A percentile compares a stretch with the other conserved stretches of the same genome.
Conservation (phyloP, 2,797 vertebrate genomes). For the Kryptolebias ocellatus region DNA sequence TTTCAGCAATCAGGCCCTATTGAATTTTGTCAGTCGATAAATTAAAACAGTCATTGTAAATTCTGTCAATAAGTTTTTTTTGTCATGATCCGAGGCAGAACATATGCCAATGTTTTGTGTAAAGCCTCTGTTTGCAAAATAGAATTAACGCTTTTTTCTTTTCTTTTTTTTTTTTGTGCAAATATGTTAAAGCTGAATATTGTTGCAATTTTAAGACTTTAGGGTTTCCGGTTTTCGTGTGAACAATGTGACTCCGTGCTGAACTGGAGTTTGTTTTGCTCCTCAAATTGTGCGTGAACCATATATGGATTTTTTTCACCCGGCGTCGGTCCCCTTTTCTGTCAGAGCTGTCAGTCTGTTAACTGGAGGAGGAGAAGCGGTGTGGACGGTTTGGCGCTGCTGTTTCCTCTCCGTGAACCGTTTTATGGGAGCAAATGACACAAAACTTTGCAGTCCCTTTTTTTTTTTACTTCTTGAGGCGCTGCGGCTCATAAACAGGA, state of each 20-base stretch:
- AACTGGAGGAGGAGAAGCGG: slow-evolving; percentile 6
- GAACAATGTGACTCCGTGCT: neutral
- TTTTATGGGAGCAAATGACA: slow-evolving; percentile 15
- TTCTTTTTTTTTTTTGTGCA: slow-evolving; percentile 10
- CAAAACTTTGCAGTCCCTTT: slow-evolving; percentile 22
- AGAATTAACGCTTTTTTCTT: slow-evolving; percentile 20
- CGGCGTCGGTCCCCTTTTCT: neutral
- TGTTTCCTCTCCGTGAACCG: slow-evolving; percentile 20
- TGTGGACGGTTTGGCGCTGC: neutral
- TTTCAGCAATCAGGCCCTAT: slow-evolving; percentile 47
- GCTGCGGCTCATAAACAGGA: slow-evolving; percentile 38
- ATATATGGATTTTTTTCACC: slow-evolving; percentile 33
- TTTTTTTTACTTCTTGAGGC: slow-evolving; percentile 30
- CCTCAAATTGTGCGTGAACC: slow-evolving; percentile 16
- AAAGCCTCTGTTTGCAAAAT: slow-evolving; percentile 24
- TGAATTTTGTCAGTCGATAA: slow-evolving; percentile 41
- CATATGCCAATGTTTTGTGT: slow-evolving; percentile 51
- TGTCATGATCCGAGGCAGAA: slow-evolving; percentile 47
- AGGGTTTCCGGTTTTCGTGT: slow-evolving; percentile 4
- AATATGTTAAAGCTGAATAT: slow-evolving; percentile 8
- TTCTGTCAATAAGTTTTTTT: slow-evolving; percentile 38
- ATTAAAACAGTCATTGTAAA: slow-evolving; percentile 52
- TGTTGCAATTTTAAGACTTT: slow-evolving; percentile 14
- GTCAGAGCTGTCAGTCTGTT: slow-evolving; percentile 32
- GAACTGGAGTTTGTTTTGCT: slow-evolving; percentile 34